Evolutionary conservation across 2,113 vertebrate species (phyloP), one percentile per base, ranked within the genome.

Genomic region (Petrocephalus microphthalmus): DNA sequence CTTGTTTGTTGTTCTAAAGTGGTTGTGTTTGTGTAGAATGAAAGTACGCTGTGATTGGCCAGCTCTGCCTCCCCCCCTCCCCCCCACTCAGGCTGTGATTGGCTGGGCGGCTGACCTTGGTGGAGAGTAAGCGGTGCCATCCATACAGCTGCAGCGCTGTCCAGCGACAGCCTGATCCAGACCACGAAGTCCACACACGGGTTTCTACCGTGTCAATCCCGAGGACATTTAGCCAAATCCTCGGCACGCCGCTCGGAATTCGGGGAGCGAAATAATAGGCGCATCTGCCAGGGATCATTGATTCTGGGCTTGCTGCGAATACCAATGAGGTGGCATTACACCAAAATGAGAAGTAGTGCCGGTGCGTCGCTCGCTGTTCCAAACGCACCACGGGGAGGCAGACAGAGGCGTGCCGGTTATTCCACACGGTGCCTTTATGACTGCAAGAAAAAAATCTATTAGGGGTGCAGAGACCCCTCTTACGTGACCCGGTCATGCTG

Each of bases 241-340:
- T 88, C 52, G 74, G 91, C 90, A 89, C 87, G 82, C 91, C 92
- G 90, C 29, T 54, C 8, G 83, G 89, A 91, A 90, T 91, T 91
- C 88, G 89, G 92, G 91, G 90, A 93, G 91, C 93, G 92, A 89
- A 93, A 93, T 92, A 93, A 93, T 90, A 91, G 92, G 78, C 29
- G n/a, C 25, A 89, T 49, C 91, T 91, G 90, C 90, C 78, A 87
- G 85, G 91, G 90, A 90, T 92, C 92, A 94, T 94, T 93, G 93
- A 93, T 94, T 92, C 81, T 22, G 84, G 89, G 90, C 91, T 89
- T 87, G 92, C 92, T 92, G 91, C 89, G 93, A 93, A 94, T 95
- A 93, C 91, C 92, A 94, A 94, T 94, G 93, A 93, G 89, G 84
- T 89, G 89, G 82, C 91, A 91, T 92, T 92, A 92, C 89, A 90